Conservation (phyloP, 1,140 invertebrate species). For the Pygmarrhopalites habei region DNA sequence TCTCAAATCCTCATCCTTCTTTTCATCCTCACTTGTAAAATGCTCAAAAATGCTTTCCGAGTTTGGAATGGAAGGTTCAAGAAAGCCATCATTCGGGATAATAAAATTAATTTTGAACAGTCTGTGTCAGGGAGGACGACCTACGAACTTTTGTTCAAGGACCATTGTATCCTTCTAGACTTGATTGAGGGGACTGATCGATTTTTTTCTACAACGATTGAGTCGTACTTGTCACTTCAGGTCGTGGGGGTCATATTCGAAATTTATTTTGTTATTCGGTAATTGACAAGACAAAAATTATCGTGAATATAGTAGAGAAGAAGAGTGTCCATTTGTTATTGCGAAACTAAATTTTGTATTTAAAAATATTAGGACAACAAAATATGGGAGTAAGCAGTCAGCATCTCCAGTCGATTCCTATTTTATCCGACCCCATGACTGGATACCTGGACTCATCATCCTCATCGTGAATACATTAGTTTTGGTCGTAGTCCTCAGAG, state of each 20-base stretch:
- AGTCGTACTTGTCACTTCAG: constrained; percentile 3
- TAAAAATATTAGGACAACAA: no score
- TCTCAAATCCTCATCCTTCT: constrained; percentile 19
- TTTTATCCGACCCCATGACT: constrained; percentile 25
- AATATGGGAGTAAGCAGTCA: no score
- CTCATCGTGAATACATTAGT: constrained; percentile 2
- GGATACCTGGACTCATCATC: constrained; percentile 16
- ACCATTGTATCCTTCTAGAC: constrained; percentile 27
- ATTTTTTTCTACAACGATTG: constrained; percentile 20
- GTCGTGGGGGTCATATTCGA: constrained; percentile 18
- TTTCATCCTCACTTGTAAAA: constrained; percentile 24
- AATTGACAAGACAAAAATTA: no score
- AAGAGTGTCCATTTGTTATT: no score
- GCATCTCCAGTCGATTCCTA: no score
- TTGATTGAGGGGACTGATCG: constrained; percentile 30
- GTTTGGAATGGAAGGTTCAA: constrained; percentile 27
- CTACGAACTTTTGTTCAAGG: constrained; percentile 22
- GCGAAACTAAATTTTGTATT: no score
- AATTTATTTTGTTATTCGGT: constrained; percentile 19
- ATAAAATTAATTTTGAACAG: constrained; percentile 19
- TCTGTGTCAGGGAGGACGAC: constrained; percentile 15
- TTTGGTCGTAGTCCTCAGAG: constrained; percentile 5
- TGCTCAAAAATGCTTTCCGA: constrained; percentile 25
- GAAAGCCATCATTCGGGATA: constrained; percentile 13
- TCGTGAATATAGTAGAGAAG: no score